phyloP scores from a whole-genome alignment of 2,888 invertebrate species.

The Volucella inanis region DNA sequence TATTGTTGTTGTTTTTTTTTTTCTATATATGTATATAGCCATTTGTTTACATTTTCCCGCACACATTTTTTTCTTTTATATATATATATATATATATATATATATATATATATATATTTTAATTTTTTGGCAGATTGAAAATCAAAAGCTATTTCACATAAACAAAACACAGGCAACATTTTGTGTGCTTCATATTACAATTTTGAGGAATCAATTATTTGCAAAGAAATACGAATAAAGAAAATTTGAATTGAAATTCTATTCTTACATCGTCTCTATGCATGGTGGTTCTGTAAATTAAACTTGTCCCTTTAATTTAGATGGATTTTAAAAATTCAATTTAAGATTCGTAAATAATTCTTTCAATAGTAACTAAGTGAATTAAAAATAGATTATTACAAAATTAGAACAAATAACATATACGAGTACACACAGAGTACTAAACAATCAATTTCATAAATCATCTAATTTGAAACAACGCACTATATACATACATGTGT shows the following conservation, averaged over 20 bases:
- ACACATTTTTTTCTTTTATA: constrained; percentile 15
- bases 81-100: constrained; percentile 10
- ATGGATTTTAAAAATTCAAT: not conserved
- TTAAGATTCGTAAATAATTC: constrained; percentile 24
- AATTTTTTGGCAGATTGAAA: constrained; percentile 7
- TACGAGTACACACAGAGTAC: constrained; percentile 25
- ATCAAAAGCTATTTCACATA: constrained; percentile 19
- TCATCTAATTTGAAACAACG: constrained; percentile 75
- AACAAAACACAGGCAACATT: constrained; percentile 7
- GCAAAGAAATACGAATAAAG: constrained; percentile 26
- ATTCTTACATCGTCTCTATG: constrained; percentile 22
- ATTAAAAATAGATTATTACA: constrained; percentile 6
- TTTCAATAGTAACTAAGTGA: constrained; percentile 11
- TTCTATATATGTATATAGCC: constrained; percentile 33
- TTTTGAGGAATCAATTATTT: constrained; percentile 14
- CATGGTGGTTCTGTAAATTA: constrained; percentile 32
- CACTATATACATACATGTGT: constrained; percentile 3
- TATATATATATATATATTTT: constrained; percentile 14
- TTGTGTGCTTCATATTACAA: constrained; percentile 7
- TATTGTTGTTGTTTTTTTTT: not conserved
- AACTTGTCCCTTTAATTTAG: constrained; percentile 15
- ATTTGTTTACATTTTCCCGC: constrained; percentile 43
- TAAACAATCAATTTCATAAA: constrained; percentile 73
- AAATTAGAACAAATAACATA: constrained; percentile 2
- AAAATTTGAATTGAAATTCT: constrained; percentile 47